A percentile compares a stretch with the other conserved stretches of the same genome.
These are phyloP conservation scores for Psittacula echo DNA, from an alignment of 2,797 vertebrate genomes.

Conservation along the genomic window DNA sequence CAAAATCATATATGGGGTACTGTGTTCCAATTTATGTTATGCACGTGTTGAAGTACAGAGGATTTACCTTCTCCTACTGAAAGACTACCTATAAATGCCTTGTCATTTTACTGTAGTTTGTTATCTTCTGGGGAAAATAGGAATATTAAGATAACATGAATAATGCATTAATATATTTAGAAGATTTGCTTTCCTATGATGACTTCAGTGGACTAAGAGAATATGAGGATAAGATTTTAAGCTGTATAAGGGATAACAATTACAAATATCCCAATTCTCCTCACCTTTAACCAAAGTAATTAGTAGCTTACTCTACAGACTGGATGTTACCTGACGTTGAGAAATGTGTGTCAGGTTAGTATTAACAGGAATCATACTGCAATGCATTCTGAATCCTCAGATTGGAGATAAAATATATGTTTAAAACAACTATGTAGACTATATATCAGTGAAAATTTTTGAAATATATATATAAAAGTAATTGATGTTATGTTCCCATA, in stretches of 20 bases:
- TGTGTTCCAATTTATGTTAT: not conserved
- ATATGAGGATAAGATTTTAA: not conserved
- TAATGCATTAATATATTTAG: not conserved
- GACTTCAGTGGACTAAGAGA: not conserved
- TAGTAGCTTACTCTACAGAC: not conserved
- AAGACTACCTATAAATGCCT: not conserved
- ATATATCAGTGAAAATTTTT: not conserved
- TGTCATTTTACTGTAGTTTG: not conserved
- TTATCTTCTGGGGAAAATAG: not conserved
- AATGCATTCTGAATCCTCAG: not conserved
- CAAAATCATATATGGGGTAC: not conserved
- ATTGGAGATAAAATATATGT: not conserved
- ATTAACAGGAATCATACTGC: not conserved
- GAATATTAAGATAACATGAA: not conserved
- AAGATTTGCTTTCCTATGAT: not conserved
- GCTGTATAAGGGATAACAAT: not conserved
- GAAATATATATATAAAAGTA: not conserved
- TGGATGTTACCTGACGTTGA: not conserved
- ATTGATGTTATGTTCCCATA: not conserved
- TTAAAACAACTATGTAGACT: not conserved
- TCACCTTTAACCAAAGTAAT: not conserved
- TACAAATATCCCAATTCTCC: not conserved
- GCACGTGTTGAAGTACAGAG: rapidly evolving
- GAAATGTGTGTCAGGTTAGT: not conserved
- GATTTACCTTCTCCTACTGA: not conserved